Evolutionary conservation across 2,113 vertebrate species (phyloP).

Genomic region (Hemibagrus wyckioides): DNA sequence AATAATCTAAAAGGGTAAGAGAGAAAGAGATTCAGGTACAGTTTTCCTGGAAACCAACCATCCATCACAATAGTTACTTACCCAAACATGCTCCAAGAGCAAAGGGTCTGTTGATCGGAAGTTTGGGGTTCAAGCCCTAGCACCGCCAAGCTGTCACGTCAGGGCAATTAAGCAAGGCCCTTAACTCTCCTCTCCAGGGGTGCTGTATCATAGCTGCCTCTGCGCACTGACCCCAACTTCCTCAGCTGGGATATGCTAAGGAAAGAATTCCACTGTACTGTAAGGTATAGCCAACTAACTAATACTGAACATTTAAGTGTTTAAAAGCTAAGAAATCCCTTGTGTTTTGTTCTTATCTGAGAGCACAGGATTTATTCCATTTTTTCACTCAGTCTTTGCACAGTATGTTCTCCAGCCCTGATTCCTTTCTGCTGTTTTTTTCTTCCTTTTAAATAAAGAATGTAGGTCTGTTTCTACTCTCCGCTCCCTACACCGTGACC

Average conservation of each 20-base stretch:
- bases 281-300: too few relatives aligned
- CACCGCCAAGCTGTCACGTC: too few relatives aligned
- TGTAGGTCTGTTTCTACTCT: slow-evolving; percentile 30
- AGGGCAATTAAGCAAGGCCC: too few relatives aligned
- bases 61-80: slow-evolving; percentile 62
- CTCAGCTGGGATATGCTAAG: too few relatives aligned
- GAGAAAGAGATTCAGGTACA: slow-evolving; percentile 12
- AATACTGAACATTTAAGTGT: neutral
- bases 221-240: too few relatives aligned
- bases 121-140: too few relatives aligned
- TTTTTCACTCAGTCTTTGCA: neutral
- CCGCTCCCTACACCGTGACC: slow-evolving; percentile 8
- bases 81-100: slow-evolving; percentile 49
- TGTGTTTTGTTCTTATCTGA: neutral
- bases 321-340: neutral
- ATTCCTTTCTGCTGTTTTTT: slow-evolving; percentile 2
- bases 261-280: too few relatives aligned
- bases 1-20: neutral
- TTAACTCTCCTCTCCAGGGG: too few relatives aligned
- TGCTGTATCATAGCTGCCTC: too few relatives aligned
- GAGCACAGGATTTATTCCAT: neutral
- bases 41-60: slow-evolving; percentile 73
- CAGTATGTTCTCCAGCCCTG: neutral
- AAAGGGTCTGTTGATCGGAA: too few relatives aligned
- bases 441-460: neutral